Evolutionary conservation across 2,113 vertebrate species (phyloP), one percentile per base, ranked within the genome.

Genomic region (Urocolius indicus): DNA sequence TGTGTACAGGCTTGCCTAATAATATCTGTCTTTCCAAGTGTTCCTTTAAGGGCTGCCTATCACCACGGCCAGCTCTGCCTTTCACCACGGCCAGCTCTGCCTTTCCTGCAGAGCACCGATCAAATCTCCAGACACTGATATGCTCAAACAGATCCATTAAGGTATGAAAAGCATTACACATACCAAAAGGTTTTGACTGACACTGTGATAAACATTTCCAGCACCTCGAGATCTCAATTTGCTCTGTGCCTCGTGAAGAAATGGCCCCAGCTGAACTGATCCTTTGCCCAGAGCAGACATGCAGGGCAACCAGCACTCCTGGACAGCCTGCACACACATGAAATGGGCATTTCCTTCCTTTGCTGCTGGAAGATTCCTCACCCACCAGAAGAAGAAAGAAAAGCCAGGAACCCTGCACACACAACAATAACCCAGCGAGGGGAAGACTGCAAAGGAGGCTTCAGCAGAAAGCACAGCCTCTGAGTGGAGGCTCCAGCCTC

Each of bases 61-160:
- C 24, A 24, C 51, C 24, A 6, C 16, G 30, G 21, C 48, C 59
- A 77, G 43, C 27, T 21, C 65, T 51, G 65, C 41, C 54, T 59
- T 32, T 62, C 80, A 24, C 51, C 24, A 6, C 16, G 30, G 21
- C 48, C 59, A 77, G 43, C 27, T 21, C 65, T 51, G 65, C 41
- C 54, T 59, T 32, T 62, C 80, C 61, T 32, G 43, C 48, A 30
- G 34, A 81, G 32, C 61, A n/a, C 9, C 29, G 45, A 59, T 27
- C n/a, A 43, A 27, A 32, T 72, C 24, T 30, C 22, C 29, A 41
- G 38, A 41, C 38, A 41, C 38, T 41, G 38, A 41, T 26, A 29
- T 5, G 29, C 76, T 72, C 2, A 0, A 41, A 59, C n/a, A 76
- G 38, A 38, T 41, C 57, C 1, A 0, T 49, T 41, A 27, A 6